A percentile compares a stretch with the other conserved stretches of the same genome.
These are phyloP conservation scores for Chymomyza amoena DNA, from an alignment of 2,888 invertebrate species.

Conservation along the genomic window DNA sequence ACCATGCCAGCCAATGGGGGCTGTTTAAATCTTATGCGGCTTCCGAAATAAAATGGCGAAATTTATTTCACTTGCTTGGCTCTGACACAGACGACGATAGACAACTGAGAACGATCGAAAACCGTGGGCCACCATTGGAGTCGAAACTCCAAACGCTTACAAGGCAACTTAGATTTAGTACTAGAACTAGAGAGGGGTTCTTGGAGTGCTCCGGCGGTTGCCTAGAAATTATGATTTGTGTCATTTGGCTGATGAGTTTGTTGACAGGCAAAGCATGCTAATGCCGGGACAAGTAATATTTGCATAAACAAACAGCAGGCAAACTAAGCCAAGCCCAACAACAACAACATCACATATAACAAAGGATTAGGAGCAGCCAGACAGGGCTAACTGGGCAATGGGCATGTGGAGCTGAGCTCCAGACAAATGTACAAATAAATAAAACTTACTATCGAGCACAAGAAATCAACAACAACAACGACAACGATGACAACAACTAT, in stretches of 20 bases:
- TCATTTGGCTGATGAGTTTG: constrained; percentile 28
- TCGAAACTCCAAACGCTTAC: neutral
- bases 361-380: constrained; percentile 46
- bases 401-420: constrained; percentile 9
- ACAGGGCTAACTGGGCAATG: constrained; percentile 6
- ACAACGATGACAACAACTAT: constrained; percentile 23
- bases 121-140: constrained; percentile 21
- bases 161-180: neutral
- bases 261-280: constrained; percentile 21
- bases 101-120: constrained; percentile 7
- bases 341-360: constrained; percentile 23
- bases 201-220: neutral
- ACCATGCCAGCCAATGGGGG: neutral
- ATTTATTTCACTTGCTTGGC: constrained; percentile 49
- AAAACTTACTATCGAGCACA: constrained; percentile 65
- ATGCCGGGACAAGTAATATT: constrained; percentile 29
- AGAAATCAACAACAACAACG: constrained; percentile 54
- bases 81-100: constrained; percentile 8
- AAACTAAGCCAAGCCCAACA: constrained; percentile 6
- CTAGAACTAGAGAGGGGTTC: too few species aligned
- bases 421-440: constrained; percentile 55
- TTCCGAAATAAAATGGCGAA: constrained; percentile 70
- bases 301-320: constrained; percentile 34
- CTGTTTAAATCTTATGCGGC: constrained; percentile 26
- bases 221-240: constrained; percentile 43